Base-by-base conservation (phyloP, 2,888 invertebrate genomes). In the Drosophila helvetica region DNA sequence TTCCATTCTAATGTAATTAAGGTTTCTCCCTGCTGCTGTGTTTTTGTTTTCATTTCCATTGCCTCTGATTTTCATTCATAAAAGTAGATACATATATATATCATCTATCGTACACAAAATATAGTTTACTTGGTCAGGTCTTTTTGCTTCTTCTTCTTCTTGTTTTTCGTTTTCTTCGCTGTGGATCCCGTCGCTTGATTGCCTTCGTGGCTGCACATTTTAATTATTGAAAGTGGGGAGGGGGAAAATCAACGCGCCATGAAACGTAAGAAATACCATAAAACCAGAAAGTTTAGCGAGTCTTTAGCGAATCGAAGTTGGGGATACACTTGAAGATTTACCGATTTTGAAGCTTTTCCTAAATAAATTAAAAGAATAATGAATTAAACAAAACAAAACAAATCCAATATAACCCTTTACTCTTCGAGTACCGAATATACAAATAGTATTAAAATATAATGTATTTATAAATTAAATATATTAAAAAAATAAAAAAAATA, bases 111-210 rank as follows among this genome's bases (percentile, higher is more conserved):
- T 38, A 15, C 38, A 38, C 5, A 38, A 38, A n/a, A 61, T 53
- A 45, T 67, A 64, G 77, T 77, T 83, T 59, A 80, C 59, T 80
- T 84, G 79, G 75, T 75, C 70, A 78, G 52, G n/a, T 51, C 9
- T 51, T 27, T 12, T 48, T 3, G 10, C 0, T 25, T 18, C 19
- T 33, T 19, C 12, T 55, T 55, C 55, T 50, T 12, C n/a, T 1
- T 48, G 1, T n/a, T n/a, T 50, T 7, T 50, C 52, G 1, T 25
- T 19, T 38, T 38, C 7, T 55, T 55, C 50, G 50, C 45, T 38
- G 10, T 9, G 50, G 4, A 25, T n/a, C 30, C 38, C 38, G 65
- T 38, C 48, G 58, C 56, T 62, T 50, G 51, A 70, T 71, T 63
- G 63, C 53, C 56, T 54, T 42, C 38, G 38, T 38, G 30, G 53